These are phyloP conservation scores for Ferdinandea cuprea DNA, from an alignment of 2,888 invertebrate genomes.

Conservation along the genomic window DNA sequence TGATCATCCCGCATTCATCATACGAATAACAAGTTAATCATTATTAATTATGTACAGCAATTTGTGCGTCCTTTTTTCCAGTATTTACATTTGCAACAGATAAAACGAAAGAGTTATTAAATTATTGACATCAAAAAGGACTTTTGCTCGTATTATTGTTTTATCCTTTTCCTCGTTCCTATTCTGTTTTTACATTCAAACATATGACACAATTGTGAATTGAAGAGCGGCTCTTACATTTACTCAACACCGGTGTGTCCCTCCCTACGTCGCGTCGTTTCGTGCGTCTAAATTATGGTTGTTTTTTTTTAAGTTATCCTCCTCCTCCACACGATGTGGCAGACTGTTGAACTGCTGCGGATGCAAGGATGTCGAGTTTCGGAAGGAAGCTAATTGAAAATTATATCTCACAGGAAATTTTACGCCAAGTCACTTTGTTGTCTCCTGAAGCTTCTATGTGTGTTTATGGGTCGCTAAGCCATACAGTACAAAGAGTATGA, in stretches of 20 bases:
- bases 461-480: not conserved
- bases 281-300: slow-evolving; percentile 12
- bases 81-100: not conserved
- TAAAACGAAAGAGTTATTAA: slow-evolving; percentile 38
- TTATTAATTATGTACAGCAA: slow-evolving; percentile 16
- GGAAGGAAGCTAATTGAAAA: slow-evolving; percentile 72
- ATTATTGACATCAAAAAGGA: slow-evolving; percentile 55
- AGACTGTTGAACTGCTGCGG: slow-evolving; percentile 43
- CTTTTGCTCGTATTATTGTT: slow-evolving; percentile 37
- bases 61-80: not conserved
- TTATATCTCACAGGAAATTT: slow-evolving; percentile 60
- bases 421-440: slow-evolving; percentile 53
- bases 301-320: not conserved
- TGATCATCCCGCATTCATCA: too few relatives aligned
- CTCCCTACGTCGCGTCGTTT: not conserved
- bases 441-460: slow-evolving; percentile 35
- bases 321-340: slow-evolving; percentile 16
- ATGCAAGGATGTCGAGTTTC: slow-evolving; percentile 44
- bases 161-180: not conserved
- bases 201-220: slow-evolving; percentile 55
- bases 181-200: slow-evolving; percentile 42
- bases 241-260: not conserved
- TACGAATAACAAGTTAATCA: not conserved
- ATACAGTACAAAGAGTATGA: not conserved
- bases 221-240: slow-evolving; percentile 20